Evolutionary conservation across 2,888 invertebrate genomes (phyloP), one percentile per base, ranked within the genome.

Genomic region (Lycia hirtaria): DNA sequence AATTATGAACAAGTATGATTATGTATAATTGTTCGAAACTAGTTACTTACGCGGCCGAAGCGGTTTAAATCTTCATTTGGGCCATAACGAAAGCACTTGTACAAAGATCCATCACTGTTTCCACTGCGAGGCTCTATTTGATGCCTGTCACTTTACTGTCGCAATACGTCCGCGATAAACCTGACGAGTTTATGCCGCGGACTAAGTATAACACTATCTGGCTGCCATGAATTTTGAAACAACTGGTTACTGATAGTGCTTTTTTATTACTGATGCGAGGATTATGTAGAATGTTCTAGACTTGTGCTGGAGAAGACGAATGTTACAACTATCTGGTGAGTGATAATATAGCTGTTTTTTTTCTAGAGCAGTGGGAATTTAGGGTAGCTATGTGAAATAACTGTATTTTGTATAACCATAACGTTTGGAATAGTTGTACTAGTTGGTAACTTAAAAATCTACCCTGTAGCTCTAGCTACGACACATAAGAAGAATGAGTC

Each of bases 101-200:
- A 52, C 49, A 6, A 17, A 56, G 47, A 35, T 51, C 15, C 22
- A 4, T 5, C 17, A 47, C 51, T 47, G 47, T 15, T 40, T 49
- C 45, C 14, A 37, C 43, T 35, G 37, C 35, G n/a, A 48, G 44
- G 45, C 28, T 54, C 28, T 20, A 43, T 57, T 50, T 47, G 56
- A 41, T 30, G 47, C 12, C 40, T 32, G 56, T 40, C 49, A 41
- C 49, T 58, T 55, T 44, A 52, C 38, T 44, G 44, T 41, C 51
- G 45, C 58, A 59, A 50, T 54, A 54, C 50, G 45, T 45, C 49
- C 22, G 40, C 49, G 52, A 66, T 68, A 68, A 68, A 66, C 56
- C 51, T 58, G 62, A 56, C 45, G 33, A 60, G 56, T 67, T 60
- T 60, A 65, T 60, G 54, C 51, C 44, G 56, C 41, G 32, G 32